A percentile compares a stretch with the other conserved stretches of the same genome.
These are phyloP conservation scores for Parochlus steinenii DNA, from an alignment of 2,888 invertebrate species.

Conservation along the genomic window DNA sequence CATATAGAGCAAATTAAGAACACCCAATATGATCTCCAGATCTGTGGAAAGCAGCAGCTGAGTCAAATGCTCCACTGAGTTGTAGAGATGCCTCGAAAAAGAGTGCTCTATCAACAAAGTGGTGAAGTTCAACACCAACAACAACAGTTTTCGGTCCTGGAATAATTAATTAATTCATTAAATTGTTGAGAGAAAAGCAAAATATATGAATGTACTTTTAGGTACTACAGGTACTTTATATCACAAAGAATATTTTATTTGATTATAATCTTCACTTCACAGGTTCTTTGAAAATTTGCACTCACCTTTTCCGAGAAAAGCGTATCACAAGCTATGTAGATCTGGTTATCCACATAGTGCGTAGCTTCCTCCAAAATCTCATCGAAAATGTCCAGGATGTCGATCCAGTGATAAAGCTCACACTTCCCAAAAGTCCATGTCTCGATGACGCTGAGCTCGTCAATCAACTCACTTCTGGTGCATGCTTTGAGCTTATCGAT, in stretches of 20 bases:
- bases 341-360: conserved; percentile 11
- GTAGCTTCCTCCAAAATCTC: conserved; percentile 60
- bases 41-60: conserved; percentile 60
- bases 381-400: conserved; percentile 60
- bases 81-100: conserved; percentile 71
- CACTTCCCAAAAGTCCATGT: conserved; percentile 78
- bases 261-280: no score
- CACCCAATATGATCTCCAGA: conserved; percentile 68
- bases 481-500: conserved; percentile 55
- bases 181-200: conserved; percentile 1
- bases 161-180: conserved; percentile 15
- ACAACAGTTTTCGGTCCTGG: conserved; percentile 51
- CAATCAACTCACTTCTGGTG: conserved; percentile 44
- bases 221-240: no score
- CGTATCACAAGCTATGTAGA: conserved; percentile 42
- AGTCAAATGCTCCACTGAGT: conserved; percentile 71
- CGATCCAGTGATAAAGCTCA: conserved; percentile 74
- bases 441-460: conserved; percentile 53
- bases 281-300: conserved; percentile 14
- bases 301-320: conserved; percentile 41
- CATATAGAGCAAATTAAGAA: conserved; percentile 70
- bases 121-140: conserved; percentile 65
- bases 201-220: no score
- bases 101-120: conserved; percentile 73
- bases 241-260: no score